Evolutionary conservation across 2,888 invertebrate genomes (phyloP), one percentile per base, ranked within the genome.

Genomic region (Cephus rjabovi): DNA sequence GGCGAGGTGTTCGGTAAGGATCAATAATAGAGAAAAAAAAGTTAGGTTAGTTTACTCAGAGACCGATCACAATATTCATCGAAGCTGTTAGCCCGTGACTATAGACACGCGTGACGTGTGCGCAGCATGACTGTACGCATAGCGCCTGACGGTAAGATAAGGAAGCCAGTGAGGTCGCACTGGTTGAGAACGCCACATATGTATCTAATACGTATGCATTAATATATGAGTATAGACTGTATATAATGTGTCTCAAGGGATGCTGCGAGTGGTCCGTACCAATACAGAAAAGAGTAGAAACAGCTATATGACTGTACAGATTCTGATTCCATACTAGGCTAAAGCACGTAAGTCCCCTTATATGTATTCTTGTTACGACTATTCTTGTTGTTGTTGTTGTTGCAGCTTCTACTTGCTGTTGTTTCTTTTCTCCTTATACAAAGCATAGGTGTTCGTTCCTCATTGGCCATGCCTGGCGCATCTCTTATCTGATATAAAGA

Each of bases 401-500:
- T 56, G 56, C 23, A 56, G 56, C 56, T 56, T 56, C 2, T 23
- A 23, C 23, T 56, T 56, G 56, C 56, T 6, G 56, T 56, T 56
- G 23, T 23, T 56, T 15, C 9, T 56, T 56, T 34, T 3, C 33
- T 31, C 2, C 33, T n/a, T 9, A 71, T 71, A 71, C 71, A 23
- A 71, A 71, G 71, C 71, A 34, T 71, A 87, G 84, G 86, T 83
- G 83, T 84, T 86, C 84, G 84, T 83, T 86, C 83, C 86, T 86
- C 87, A 81, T 86, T 83, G 84, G 83, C 84, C 83, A 84, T 86
- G 85, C 84, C 82, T 78, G 81, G 86, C 85, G 85, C 83, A 84
- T 87, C 84, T 84, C 82, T 88, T 88, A 88, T 88, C 88, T 86
- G 88, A 87, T 88, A 81, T 81, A 88, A 86, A 87, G 88, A 86